Conservation (phyloP, 2,797 vertebrate species). For the Leuciscus waleckii region DNA sequence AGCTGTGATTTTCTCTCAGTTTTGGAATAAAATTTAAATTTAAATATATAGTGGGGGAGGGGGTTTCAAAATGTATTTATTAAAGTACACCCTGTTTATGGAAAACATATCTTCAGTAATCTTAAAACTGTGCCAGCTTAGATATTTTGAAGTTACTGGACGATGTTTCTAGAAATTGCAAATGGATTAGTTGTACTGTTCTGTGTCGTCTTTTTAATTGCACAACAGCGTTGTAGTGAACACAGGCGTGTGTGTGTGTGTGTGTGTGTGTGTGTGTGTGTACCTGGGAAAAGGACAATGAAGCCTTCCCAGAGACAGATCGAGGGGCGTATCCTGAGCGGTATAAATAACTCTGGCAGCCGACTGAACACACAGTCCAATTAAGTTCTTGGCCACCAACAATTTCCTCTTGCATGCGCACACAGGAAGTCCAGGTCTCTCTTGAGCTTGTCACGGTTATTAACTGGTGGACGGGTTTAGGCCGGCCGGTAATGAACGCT, state of each 20-base stretch:
- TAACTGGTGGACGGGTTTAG: slow-evolving; percentile 68
- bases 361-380: slow-evolving; percentile 39
- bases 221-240: background rate
- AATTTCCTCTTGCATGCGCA: slow-evolving; percentile 29
- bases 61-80: background rate
- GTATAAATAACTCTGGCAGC: slow-evolving; percentile 55
- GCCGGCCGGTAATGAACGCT: slow-evolving; percentile 63
- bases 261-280: background rate
- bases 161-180: background rate
- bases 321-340: slow-evolving; percentile 7
- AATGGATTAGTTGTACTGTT: background rate
- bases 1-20: too few species aligned
- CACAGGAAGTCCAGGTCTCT: slow-evolving; percentile 67
- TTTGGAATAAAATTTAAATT: too few species aligned
- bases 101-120: background rate
- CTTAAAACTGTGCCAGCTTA: background rate
- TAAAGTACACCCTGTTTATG: background rate
- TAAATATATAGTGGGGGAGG: too few species aligned
- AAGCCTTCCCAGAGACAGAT: slow-evolving; percentile 16
- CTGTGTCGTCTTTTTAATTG: background rate
- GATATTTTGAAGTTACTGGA: background rate
- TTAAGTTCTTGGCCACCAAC: slow-evolving; percentile 33
- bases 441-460: slow-evolving; percentile 71
- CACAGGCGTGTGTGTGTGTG: background rate
- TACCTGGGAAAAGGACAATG: slow-evolving; percentile 38